Base-by-base conservation (phyloP, 2,113 vertebrate genomes). In the Promerops cafer region DNA sequence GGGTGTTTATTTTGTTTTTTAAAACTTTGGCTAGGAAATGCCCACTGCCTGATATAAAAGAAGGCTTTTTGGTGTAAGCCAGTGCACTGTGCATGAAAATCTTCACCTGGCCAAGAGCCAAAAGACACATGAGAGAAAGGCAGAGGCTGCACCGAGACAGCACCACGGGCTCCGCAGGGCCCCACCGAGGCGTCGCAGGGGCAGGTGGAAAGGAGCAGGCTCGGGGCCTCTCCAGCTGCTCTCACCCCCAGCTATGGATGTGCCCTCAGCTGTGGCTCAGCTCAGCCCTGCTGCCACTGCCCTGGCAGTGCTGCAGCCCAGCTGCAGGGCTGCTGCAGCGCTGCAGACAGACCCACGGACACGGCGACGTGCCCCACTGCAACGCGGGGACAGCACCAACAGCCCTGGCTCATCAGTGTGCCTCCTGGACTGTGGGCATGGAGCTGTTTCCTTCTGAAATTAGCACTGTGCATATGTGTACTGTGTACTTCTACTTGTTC, bases 361-460 rank as follows among this genome's bases (percentile, higher is more conserved):
- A 21, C 21, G 50, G 50, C 0, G 0, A 9, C 1, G 5, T 11
- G 63, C 53, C 3, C 3, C 37, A n/a, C 54, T 6, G 13, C 27
- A 9, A 26, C 1, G 8, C 0, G 3, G 3, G 21, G 16, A 42
- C 2, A 39, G 63, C 61, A 71, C 52, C 42, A 40, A 37, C 16
- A n/a, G 20, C 37, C 42, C 66, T 1, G 22, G 7, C 60, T 66
- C 21, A 14, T 6, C 64, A 31, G 3, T 3, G 31, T 3, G 24
- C 23, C 23, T 16, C 7, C 4, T 42, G 6, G 40, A 31, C 42
- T n/a, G 39, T 1, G 20, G 47, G 28, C 15, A 39, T 1, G 30
- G 2, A 23, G 9, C 16, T 45, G 13, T 7, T 45, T 53, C 12
- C 17, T 28, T 28, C 3, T 18, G 22, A 33, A 63, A 76, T 7